These are phyloP conservation scores for Phytoseiulus persimilis DNA, from an alignment of 2,888 invertebrate species.

Conservation along the genomic window DNA sequence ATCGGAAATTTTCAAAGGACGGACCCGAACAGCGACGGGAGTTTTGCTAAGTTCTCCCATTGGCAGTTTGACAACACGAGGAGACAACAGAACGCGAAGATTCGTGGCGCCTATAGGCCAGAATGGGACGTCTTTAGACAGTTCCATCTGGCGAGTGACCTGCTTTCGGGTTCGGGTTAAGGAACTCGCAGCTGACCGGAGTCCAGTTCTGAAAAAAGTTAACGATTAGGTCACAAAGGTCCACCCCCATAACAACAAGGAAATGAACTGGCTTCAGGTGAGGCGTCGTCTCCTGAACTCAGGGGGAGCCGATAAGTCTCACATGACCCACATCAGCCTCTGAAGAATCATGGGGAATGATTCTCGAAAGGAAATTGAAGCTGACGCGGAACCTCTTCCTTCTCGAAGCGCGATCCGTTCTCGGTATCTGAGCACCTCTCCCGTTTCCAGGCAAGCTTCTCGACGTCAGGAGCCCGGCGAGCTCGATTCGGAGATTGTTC, in stretches of 20 bases:
- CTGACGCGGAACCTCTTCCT: too few relatives aligned
- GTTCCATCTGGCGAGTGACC: constrained; percentile 5
- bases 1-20: too few relatives aligned
- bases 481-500: too few relatives aligned
- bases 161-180: background rate
- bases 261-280: background rate
- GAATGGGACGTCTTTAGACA: background rate
- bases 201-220: background rate
- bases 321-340: background rate
- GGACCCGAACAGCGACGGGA: too few relatives aligned
- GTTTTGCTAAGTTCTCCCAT: background rate
- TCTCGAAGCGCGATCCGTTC: too few relatives aligned
- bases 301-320: background rate
- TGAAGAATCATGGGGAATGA: too few relatives aligned
- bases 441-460: too few relatives aligned
- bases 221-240: background rate
- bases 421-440: too few relatives aligned
- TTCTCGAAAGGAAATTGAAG: too few relatives aligned
- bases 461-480: too few relatives aligned
- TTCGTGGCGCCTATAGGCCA: background rate
- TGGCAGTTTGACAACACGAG: background rate
- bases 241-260: background rate
- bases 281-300: background rate
- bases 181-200: constrained; percentile 5
- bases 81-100: background rate